These are phyloP conservation scores for Drosophila planitibia DNA, from an alignment of 2,888 invertebrate genomes.

Conservation along the genomic window DNA sequence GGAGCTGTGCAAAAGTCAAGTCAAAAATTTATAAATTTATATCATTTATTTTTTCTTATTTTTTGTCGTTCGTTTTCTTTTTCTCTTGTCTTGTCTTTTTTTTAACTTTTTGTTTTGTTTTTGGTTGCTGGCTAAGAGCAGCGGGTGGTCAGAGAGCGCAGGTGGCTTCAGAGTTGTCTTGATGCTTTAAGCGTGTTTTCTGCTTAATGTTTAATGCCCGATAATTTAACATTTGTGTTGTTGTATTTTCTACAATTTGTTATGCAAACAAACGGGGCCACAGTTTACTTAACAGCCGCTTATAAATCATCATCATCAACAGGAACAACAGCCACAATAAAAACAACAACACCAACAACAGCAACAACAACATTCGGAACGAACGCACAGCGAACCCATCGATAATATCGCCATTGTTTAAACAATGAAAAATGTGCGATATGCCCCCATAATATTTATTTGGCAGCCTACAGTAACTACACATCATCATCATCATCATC, in stretches of 20 bases:
- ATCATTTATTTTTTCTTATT: slow-evolving; percentile 59
- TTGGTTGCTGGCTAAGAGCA: slow-evolving; percentile 37
- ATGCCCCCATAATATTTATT: slow-evolving; percentile 77
- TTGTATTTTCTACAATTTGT: slow-evolving; percentile 65
- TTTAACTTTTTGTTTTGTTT: slow-evolving; percentile 13
- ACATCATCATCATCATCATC: slow-evolving; percentile 42
- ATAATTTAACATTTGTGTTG: slow-evolving; percentile 65
- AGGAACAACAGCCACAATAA: slow-evolving; percentile 39
- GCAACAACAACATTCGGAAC: background rate
- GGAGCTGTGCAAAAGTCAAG: slow-evolving; percentile 54
- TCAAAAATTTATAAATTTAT: slow-evolving; percentile 69
- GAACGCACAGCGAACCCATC: slow-evolving; percentile 29
- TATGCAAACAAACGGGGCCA: slow-evolving; percentile 76
- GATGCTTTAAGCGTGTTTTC: slow-evolving; percentile 59
- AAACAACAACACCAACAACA: background rate
- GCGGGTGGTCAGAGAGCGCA: slow-evolving; percentile 71
- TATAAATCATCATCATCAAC: slow-evolving; percentile 73
- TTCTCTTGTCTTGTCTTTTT: background rate
- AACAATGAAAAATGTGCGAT: slow-evolving; percentile 70
- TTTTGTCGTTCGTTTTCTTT: slow-evolving; percentile 21
- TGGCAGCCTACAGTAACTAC: slow-evolving; percentile 62
- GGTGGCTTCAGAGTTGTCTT: slow-evolving; percentile 61
- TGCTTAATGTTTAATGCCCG: slow-evolving; percentile 73
- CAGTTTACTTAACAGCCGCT: slow-evolving; percentile 69
- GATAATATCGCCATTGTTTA: slow-evolving; percentile 64